These are phyloP conservation scores for Agapornis canus DNA, from an alignment of 2,797 vertebrate species.

Conservation along the genomic window DNA sequence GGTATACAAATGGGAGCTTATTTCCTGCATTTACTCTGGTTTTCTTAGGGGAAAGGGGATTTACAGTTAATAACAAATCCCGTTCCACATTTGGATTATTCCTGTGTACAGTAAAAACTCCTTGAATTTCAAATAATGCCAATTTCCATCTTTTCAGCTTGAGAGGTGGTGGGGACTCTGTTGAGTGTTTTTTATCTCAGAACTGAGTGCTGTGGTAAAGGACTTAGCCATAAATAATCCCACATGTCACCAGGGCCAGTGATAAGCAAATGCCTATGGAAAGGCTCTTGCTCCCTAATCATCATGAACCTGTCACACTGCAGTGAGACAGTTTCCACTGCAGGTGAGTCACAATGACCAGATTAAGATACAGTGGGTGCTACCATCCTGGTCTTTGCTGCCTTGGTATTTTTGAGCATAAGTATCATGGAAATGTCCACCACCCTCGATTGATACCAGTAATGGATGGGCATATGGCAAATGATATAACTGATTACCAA, in stretches of 20 bases:
- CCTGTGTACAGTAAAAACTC: conserved; percentile 55
- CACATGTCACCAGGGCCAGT: neutral
- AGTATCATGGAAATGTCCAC: neutral
- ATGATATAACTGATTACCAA: neutral
- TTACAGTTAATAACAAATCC: conserved; percentile 65
- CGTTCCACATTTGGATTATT: conserved; percentile 58
- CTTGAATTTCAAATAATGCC: conserved; percentile 63
- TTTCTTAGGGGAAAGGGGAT: conserved; percentile 60
- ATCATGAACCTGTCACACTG: neutral
- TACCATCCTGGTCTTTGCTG: neutral
- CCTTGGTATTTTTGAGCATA: neutral
- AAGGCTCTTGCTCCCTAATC: neutral
- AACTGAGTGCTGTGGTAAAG: neutral
- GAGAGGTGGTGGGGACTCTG: neutral
- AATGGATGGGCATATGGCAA: neutral
- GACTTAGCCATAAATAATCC: conserved; percentile 40
- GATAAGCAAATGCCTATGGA: neutral
- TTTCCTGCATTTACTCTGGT: conserved; percentile 62
- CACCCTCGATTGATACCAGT: neutral
- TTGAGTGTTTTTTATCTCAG: neutral
- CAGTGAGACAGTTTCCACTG: neutral
- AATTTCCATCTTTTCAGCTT: conserved; percentile 49
- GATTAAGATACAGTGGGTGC: neutral
- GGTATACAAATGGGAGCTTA: conserved; percentile 48
- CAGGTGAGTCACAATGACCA: neutral